Conservation (phyloP, 2,113 vertebrate species). For the Lutjanus erythropterus region DNA sequence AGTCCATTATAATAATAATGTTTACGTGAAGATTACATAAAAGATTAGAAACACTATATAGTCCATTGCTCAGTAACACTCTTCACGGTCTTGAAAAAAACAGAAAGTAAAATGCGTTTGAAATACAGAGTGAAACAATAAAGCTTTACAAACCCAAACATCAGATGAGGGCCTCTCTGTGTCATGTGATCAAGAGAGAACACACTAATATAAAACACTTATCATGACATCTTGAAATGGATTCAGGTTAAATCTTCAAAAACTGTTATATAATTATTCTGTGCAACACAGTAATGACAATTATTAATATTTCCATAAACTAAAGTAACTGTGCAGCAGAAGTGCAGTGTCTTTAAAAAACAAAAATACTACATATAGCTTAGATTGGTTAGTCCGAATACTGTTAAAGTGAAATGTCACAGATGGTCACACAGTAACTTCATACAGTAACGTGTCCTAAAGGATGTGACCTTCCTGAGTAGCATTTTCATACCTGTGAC, state of each 20-base stretch:
- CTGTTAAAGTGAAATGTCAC: slow-evolving; percentile 50
- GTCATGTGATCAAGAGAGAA: slow-evolving; percentile 81
- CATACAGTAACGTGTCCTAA: slow-evolving; percentile 39
- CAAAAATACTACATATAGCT: slow-evolving; percentile 57
- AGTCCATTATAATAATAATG: slow-evolving; percentile 14
- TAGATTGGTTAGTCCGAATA: slow-evolving; percentile 51
- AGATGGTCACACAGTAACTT: slow-evolving; percentile 12
- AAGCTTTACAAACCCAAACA: slow-evolving; percentile 77
- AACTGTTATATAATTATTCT: slow-evolving; percentile 14
- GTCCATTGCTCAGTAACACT: slow-evolving; percentile 52
- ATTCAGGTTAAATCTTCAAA: slow-evolving; percentile 32
- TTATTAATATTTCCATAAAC: slow-evolving; percentile 31
- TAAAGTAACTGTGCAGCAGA: slow-evolving; percentile 42
- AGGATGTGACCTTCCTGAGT: slow-evolving; percentile 74
- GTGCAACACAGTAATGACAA: slow-evolving; percentile 42
- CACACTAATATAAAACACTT: slow-evolving; percentile 77
- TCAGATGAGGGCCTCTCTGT: slow-evolving; percentile 74
- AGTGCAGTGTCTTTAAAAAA: slow-evolving; percentile 46
- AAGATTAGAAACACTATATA: slow-evolving; percentile 27
- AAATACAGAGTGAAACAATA: slow-evolving; percentile 68
- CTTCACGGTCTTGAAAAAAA: slow-evolving; percentile 16
- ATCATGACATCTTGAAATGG: slow-evolving; percentile 55
- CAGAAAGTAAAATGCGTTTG: slow-evolving; percentile 40
- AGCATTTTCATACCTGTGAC: slow-evolving; percentile 90
- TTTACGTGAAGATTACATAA: slow-evolving; percentile 41